Percentiles rank a stretch among this genome's conserved stretches.
Conservation (phyloP, 2,797 vertebrate genomes). For the Notolepis coatsorum region DNA sequence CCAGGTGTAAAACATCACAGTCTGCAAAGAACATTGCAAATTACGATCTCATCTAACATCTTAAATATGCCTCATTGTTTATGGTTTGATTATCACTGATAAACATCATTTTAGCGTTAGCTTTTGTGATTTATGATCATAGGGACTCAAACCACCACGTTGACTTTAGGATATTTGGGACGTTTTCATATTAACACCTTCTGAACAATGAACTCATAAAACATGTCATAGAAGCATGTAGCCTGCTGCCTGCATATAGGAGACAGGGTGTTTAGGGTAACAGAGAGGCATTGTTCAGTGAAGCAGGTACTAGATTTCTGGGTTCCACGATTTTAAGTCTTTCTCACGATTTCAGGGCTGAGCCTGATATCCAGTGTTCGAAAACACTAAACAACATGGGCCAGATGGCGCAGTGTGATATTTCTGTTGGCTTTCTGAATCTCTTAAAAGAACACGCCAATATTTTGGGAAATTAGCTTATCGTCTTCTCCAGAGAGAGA, state of each 20-base stretch:
- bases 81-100: no score
- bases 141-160: not conserved
- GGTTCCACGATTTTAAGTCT: constrained; percentile 29
- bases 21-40: not conserved
- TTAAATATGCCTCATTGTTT: no score
- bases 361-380: not conserved
- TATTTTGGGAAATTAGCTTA: no score
- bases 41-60: no score
- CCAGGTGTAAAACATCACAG: constrained; percentile 16
- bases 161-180: constrained; percentile 18
- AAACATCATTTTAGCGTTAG: no score
- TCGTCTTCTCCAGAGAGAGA: no score
- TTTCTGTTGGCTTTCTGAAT: no score
- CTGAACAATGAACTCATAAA: constrained; percentile 57
- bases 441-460: no score
- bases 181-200: constrained; percentile 34
- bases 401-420: no score
- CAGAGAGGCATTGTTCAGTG: constrained; percentile 11
- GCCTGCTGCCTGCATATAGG: constrained; percentile 42
- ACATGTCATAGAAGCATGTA: constrained; percentile 40
- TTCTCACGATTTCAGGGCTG: not conserved
- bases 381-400: no score
- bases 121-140: no score
- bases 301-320: constrained; percentile 27
- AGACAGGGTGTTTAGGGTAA: no score